Conservation (phyloP, 2,113 vertebrate genomes). For the Platycercus adscitus region DNA sequence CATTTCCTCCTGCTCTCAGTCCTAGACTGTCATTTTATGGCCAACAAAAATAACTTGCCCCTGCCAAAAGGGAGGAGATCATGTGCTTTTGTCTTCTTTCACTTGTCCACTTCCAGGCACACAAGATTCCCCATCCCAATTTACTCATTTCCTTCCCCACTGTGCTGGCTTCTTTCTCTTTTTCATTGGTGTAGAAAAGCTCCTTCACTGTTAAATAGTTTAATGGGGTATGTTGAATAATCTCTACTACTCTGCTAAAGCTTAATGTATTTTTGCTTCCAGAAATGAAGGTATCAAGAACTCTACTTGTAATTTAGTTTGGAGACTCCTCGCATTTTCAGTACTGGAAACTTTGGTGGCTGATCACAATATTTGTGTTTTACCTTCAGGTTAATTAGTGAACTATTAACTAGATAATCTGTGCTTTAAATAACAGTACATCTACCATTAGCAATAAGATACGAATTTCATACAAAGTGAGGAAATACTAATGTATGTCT, state of each 20-base stretch:
- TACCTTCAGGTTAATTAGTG: background rate
- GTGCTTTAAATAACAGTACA: background rate
- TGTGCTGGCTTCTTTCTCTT: background rate
- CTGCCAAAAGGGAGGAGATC: background rate
- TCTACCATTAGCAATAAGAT: background rate
- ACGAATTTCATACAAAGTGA: background rate
- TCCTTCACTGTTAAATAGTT: background rate
- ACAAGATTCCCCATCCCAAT: background rate
- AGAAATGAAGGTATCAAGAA: background rate
- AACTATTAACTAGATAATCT: background rate
- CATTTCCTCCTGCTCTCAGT: background rate
- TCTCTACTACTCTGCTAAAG: background rate
- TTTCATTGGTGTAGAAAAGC: background rate
- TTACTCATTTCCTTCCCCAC: slow-evolving; percentile 28
- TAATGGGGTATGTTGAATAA: background rate
- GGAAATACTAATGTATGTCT: background rate
- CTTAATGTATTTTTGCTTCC: background rate
- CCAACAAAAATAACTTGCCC: background rate
- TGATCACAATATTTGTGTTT: background rate
- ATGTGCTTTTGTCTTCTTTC: slow-evolving; percentile 2
- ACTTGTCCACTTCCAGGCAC: background rate
- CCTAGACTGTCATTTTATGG: background rate
- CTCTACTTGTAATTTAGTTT: background rate
- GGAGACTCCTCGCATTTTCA: background rate
- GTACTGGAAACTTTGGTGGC: background rate